Percentiles rank a stretch among this genome's conserved stretches.
phyloP scores from a whole-genome alignment of 2,113 vertebrate genomes.

The Hemiprocne comata region DNA sequence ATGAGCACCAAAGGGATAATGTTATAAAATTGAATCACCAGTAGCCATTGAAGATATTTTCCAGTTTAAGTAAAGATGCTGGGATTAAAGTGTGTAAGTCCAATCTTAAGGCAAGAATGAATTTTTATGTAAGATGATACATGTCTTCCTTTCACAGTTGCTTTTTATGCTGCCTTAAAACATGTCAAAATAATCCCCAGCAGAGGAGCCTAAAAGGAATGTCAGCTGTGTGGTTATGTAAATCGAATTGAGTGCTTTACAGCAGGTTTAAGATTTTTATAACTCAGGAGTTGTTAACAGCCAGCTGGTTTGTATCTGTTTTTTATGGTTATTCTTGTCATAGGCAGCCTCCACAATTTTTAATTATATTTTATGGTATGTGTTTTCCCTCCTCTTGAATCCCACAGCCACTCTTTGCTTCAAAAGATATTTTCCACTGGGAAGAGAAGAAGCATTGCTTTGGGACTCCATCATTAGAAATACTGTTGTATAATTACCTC shows the following conservation, averaged over 20 bases:
- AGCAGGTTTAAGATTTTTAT: conserved; percentile 89
- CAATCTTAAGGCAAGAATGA: conserved; percentile 74
- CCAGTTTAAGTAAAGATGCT: conserved; percentile 61
- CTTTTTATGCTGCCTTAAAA: conserved; percentile 85
- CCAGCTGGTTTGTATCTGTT: conserved; percentile 89
- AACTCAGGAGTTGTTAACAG: conserved; percentile 88
- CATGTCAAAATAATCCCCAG: conserved; percentile 85
- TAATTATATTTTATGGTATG: conserved; percentile 89
- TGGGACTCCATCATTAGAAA: conserved; percentile 74
- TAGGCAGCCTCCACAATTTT: conserved; percentile 88
- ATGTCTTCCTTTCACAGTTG: conserved; percentile 80
- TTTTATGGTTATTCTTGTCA: conserved; percentile 89
- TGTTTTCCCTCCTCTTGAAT: conserved; percentile 83
- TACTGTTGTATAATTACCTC: conserved; percentile 76
- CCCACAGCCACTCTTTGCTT: conserved; percentile 79
- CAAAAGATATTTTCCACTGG: conserved; percentile 77
- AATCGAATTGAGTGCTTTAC: conserved; percentile 86
- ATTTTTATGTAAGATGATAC: conserved; percentile 80
- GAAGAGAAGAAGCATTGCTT: conserved; percentile 70
- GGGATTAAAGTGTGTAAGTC: conserved; percentile 72
- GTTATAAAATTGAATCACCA: conserved; percentile 58
- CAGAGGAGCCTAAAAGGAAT: conserved; percentile 82
- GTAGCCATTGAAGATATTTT: conserved; percentile 68
- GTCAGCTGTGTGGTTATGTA: conserved; percentile 86
- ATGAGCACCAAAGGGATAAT: conserved; percentile 58